Conservation (phyloP, 1,140 invertebrate genomes). For the Heliconius congener region DNA sequence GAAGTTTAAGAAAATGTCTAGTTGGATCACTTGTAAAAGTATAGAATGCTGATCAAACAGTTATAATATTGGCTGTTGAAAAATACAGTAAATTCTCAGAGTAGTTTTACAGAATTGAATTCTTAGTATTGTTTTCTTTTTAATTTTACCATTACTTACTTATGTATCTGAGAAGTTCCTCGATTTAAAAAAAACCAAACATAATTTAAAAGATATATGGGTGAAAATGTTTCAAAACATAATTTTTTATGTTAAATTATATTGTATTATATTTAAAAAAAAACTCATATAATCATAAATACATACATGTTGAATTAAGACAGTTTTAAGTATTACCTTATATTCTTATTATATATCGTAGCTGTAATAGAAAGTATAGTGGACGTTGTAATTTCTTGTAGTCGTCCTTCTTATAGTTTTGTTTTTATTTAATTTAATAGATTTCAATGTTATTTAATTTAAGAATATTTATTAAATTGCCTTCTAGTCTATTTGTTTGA, state of each 20-base stretch:
- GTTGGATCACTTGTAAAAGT: neutral
- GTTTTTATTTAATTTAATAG: slow-evolving; percentile 14
- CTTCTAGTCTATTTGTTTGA: slow-evolving; percentile 13
- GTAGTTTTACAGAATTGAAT: neutral
- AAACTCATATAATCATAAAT: neutral
- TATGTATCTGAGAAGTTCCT: too few species aligned
- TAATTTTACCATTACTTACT: too few species aligned
- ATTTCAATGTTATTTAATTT: slow-evolving; percentile 15
- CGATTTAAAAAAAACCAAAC: neutral
- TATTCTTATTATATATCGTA: slow-evolving; percentile 30
- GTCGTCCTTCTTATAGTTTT: slow-evolving; percentile 19
- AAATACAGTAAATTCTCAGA: neutral
- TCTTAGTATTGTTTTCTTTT: too few species aligned
- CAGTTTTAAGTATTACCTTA: slow-evolving; percentile 22
- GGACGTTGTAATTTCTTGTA: slow-evolving; percentile 26
- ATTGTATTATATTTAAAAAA: neutral
- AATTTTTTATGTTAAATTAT: neutral
- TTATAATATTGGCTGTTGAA: neutral
- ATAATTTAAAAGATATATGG: neutral
- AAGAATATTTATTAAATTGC: slow-evolving; percentile 3
- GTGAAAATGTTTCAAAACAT: neutral
- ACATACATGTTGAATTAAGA: neutral
- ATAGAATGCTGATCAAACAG: neutral
- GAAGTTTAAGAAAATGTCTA: neutral
- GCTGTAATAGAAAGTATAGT: slow-evolving; percentile 40